Evolutionary conservation across 2,113 vertebrate species (phyloP).

Genomic region (Notothenia coriiceps): DNA sequence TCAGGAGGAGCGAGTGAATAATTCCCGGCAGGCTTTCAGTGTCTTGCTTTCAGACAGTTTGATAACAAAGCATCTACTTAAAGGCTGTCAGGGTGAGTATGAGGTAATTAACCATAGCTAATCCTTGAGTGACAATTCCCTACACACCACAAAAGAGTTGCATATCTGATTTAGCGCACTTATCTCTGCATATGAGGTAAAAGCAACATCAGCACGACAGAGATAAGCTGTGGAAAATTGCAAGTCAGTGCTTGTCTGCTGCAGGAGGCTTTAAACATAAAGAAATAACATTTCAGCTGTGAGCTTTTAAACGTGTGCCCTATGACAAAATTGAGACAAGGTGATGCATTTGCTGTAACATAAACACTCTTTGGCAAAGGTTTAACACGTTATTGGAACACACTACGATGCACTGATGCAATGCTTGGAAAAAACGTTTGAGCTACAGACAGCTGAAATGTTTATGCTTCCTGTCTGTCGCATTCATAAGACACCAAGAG

Average conservation of each 20-base stretch:
- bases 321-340: slow-evolving; percentile 20
- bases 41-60: not conserved
- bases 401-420: slow-evolving; percentile 5
- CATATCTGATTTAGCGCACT: not conserved
- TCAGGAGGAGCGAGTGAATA: not conserved
- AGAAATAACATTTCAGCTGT: slow-evolving; percentile 2
- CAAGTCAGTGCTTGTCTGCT: slow-evolving; percentile 50
- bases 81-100: not conserved
- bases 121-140: not conserved
- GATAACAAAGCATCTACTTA: not conserved
- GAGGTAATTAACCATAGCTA: not conserved
- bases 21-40: slow-evolving; percentile 6
- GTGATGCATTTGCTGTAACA: not conserved
- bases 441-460: slow-evolving; percentile 37
- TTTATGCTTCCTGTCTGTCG: slow-evolving; percentile 49
- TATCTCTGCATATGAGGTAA: not conserved
- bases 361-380: slow-evolving; percentile 15
- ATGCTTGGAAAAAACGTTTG: slow-evolving; percentile 28
- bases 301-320: slow-evolving; percentile 33
- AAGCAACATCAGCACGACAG: not conserved
- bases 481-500: slow-evolving; percentile 8
- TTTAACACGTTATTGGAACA: slow-evolving; percentile 31
- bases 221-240: slow-evolving; percentile 31
- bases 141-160: not conserved
- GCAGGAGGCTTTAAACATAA: not conserved